A percentile compares a stretch with the other conserved stretches of the same genome.
Conservation (phyloP, 2,113 vertebrate species). For the Tragelaphus scriptus region DNA sequence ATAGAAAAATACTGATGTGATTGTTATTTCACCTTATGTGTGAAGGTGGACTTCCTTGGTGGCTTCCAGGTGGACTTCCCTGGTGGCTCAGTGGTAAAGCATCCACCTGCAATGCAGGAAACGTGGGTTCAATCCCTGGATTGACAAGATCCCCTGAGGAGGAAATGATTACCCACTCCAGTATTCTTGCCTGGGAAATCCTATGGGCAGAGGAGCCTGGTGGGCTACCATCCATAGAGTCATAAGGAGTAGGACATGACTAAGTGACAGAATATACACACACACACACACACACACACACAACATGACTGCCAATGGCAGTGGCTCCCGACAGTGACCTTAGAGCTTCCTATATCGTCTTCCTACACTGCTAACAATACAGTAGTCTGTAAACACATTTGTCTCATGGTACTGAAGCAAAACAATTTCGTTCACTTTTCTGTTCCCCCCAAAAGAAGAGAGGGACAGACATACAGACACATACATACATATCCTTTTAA, state of each 20-base stretch:
- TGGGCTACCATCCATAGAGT: neutral
- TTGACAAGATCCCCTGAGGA: neutral
- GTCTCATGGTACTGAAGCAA: neutral
- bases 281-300: too few species aligned
- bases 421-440: neutral
- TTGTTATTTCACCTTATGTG: neutral
- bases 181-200: neutral
- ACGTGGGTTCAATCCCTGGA: neutral
- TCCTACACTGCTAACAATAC: neutral
- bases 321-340: neutral
- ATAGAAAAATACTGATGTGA: neutral
- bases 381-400: neutral
- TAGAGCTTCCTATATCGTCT: neutral
- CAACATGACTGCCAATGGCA: neutral
- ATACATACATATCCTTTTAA: neutral
- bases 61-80: neutral
- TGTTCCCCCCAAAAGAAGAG: neutral
- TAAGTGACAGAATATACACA: neutral
- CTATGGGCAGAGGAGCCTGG: neutral
- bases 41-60: neutral
- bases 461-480: neutral
- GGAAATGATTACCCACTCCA: neutral
- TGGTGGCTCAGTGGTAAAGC: neutral
- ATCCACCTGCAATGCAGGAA: neutral
- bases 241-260: neutral